phyloP scores from a whole-genome alignment of 2,888 invertebrate species.

The Zygogramma bicolorata region DNA sequence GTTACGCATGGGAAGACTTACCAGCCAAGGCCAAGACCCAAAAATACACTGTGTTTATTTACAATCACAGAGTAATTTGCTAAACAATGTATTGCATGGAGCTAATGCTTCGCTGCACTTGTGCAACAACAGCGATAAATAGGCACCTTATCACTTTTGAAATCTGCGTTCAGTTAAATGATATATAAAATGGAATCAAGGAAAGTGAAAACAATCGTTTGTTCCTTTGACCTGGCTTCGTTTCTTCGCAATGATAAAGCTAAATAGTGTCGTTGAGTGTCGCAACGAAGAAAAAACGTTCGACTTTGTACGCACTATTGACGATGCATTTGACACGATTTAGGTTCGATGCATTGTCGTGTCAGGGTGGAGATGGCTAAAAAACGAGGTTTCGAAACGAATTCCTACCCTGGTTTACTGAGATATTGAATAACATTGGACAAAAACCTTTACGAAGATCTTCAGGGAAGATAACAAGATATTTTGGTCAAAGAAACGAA shows the following conservation, averaged over 20 bases:
- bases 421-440: too few species aligned
- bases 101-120: constrained; percentile 50
- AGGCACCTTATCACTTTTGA: constrained; percentile 54
- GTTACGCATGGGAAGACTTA: constrained; percentile 30
- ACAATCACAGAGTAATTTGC: constrained; percentile 49
- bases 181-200: constrained; percentile 63
- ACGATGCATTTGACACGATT: neutral
- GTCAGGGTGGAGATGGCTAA: too few species aligned
- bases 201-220: constrained; percentile 66
- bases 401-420: too few species aligned
- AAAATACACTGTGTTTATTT: constrained; percentile 46
- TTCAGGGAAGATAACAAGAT: too few species aligned
- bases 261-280: constrained; percentile 7
- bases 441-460: too few species aligned
- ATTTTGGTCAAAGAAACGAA: too few species aligned
- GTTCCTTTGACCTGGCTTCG: constrained; percentile 48
- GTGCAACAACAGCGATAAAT: constrained; percentile 53
- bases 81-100: constrained; percentile 49
- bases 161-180: constrained; percentile 56
- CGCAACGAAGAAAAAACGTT: constrained; percentile 3
- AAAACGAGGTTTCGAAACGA: too few species aligned
- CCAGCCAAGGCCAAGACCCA: constrained; percentile 42
- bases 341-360: neutral
- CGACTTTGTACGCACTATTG: neutral
- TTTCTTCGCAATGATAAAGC: constrained; percentile 20